Conservation (phyloP, 2,113 vertebrate species). For the Atractosteus spatula region DNA sequence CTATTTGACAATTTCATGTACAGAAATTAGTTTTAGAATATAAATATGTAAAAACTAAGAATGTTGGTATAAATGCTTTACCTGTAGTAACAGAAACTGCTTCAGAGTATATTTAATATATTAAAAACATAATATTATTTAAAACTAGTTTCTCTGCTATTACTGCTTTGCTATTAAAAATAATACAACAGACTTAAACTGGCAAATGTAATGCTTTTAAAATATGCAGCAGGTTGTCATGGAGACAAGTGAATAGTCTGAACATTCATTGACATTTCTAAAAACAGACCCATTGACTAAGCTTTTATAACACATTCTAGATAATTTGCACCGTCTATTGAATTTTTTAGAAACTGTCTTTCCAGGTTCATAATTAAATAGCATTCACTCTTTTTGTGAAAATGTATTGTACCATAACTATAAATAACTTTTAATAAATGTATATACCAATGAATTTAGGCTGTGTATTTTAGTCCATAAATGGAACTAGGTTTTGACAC, state of each 20-base stretch:
- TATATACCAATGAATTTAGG: no score
- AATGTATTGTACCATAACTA: no score
- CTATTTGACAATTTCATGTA: no score
- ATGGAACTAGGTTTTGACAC: conserved; percentile 7
- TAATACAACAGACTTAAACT: no score
- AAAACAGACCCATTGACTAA: conserved; percentile 30
- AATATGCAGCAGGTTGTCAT: conserved; percentile 26
- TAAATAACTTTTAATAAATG: no score
- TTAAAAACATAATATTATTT: conserved; percentile 28
- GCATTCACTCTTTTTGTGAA: no score
- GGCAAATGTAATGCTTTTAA: conserved; percentile 21
- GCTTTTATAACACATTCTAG: background rate
- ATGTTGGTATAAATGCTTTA: no score
- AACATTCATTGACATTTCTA: conserved; percentile 34
- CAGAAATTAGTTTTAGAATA: no score
- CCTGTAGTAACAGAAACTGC: background rate
- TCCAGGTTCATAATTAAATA: no score
- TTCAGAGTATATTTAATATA: background rate
- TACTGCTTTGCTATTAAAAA: no score
- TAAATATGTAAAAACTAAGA: no score
- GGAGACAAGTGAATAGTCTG: conserved; percentile 21
- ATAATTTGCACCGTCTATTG: background rate
- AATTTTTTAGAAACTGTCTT: background rate
- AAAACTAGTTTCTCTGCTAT: background rate
- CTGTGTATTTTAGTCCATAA: background rate